Base-by-base conservation (phyloP, 2,797 vertebrate genomes). In the Macrochelys suwanniensis region DNA sequence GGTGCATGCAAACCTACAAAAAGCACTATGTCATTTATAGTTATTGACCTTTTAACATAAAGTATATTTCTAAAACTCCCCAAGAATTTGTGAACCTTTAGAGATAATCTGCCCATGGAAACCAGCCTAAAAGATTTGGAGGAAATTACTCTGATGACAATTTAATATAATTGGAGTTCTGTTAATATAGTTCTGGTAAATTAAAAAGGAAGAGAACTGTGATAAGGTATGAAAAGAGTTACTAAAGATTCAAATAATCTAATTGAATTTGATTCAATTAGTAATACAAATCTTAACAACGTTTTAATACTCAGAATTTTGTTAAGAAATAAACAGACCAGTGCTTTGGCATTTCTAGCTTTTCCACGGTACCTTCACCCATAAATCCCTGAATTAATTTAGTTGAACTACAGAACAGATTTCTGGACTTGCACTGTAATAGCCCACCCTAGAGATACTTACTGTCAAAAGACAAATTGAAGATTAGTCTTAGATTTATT, bases 141-240 rank as follows among this genome's bases (percentile, higher is more conserved):
- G 54, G 50, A 95, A 97, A 92, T 94, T 96, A 95, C 89, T 96
- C 91, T 93, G 89, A 90, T 82, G 17, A 80, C 65, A 56, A 89
- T 95, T 94, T 94, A 95, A 96, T 93, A 49, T 97, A 97, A 96
- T 96, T 97, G 50, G 74, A 89, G 16, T 49, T 65, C 53, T 85
- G 83, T 95, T 94, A 94, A 80, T 84, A 71, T 1, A 4, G 1
- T 59, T 84, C 28, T 94, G 81, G 80, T 84, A 94, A 95, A 95
- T 94, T 83, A 91, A 94, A 92, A 89, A 79, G 65, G n/a, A 81
- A 87, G 71, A 93, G 15, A 80, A 96, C n/a, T 0, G 2, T 45
- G 42, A 76, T 82, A 84, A 93, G 92, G n/a, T 54, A 88, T 45
- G 42, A 95, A 84, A 91, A 57, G 26, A 91, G 23, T 78, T 74